Base-by-base conservation (phyloP, 1,140 invertebrate species). In the Grapholita molesta region DNA sequence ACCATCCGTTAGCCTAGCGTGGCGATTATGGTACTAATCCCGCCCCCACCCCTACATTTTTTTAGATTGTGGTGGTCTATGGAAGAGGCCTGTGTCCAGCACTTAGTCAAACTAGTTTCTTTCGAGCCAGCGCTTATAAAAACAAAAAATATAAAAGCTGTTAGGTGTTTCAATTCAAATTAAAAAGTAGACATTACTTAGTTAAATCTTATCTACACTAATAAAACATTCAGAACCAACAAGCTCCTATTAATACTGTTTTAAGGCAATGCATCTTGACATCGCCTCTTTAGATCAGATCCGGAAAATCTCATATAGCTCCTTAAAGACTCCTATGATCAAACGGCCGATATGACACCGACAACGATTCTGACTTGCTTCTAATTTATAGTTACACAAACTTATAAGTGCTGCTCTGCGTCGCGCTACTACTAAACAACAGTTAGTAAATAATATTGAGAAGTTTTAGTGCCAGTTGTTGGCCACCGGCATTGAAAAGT, bases 291-390 rank as follows among this genome's bases (percentile, higher is more conserved):
- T 53, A 74, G 74, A 76, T 78, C 70, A 35, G 66, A 33, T 72
- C 65, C 65, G 64, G 66, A 66, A 66, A 74, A 75, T 72, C 68
- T 73, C 71, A 68, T 66, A 68, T 66, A 70, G 64, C 55, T 66
- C 30, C 68, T 64, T 74, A 53, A 72, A 48, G 66, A 61, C 72
- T 68, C 24, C 72, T 64, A 76, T 67, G 76, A 79, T 80, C 78
- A 82, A 75, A 79, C 70, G 70, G 53, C 70, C 53, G 71, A 79
- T 77, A 71, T 74, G 74, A 78, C 74, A 80, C 61, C 35, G 35
- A 53, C 30, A 64, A 65, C 7, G 68, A 28, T 8, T 33, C 71
- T 66, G 65, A 70, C 55, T 33, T 15, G 67, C 21, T 64, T 28
- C 55, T 61, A 61, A 61, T 30, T 61, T 61, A 28, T 28, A 21